Percentiles rank a stretch among this genome's conserved stretches.
These are phyloP conservation scores for Hemicordylus capensis DNA, from an alignment of 2,113 vertebrate genomes.

Conservation along the genomic window DNA sequence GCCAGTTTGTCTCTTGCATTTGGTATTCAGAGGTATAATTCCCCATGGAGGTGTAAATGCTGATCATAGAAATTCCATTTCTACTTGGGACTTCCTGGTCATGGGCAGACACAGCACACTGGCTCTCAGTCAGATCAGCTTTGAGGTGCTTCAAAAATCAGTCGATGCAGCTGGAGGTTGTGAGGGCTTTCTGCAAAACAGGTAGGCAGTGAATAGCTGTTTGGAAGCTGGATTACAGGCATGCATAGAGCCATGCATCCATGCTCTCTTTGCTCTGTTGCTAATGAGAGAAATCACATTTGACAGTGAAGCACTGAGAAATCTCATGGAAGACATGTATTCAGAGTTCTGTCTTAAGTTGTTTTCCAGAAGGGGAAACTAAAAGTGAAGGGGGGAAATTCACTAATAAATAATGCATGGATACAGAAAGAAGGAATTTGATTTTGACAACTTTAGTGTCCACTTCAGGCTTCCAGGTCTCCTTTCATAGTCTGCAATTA, in stretches of 20 bases:
- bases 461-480: not conserved
- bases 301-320: slow-evolving; percentile 9
- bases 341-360: not conserved
- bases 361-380: not conserved
- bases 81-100: too few relatives aligned
- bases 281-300: slow-evolving; percentile 34
- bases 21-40: too few relatives aligned
- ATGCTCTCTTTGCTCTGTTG: slow-evolving; percentile 39
- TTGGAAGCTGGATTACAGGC: slow-evolving; percentile 39
- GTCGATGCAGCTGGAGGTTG: slow-evolving; percentile 11
- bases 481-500: not conserved
- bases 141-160: slow-evolving; percentile 36
- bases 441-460: not conserved
- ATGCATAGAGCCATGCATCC: slow-evolving; percentile 27
- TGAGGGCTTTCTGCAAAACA: not conserved
- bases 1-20: too few relatives aligned
- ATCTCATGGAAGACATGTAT: slow-evolving; percentile 20
- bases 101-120: too few relatives aligned
- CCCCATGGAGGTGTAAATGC: too few relatives aligned
- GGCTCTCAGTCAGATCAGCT: not conserved
- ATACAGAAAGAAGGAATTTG: slow-evolving; percentile 4
- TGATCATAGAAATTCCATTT: too few relatives aligned
- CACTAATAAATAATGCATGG: not conserved
- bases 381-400: not conserved
- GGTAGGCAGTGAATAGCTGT: slow-evolving; percentile 35